Evolutionary conservation across 2,888 invertebrate species (phyloP), one percentile per base, ranked within the genome.

Genomic region (Apantesis nais): DNA sequence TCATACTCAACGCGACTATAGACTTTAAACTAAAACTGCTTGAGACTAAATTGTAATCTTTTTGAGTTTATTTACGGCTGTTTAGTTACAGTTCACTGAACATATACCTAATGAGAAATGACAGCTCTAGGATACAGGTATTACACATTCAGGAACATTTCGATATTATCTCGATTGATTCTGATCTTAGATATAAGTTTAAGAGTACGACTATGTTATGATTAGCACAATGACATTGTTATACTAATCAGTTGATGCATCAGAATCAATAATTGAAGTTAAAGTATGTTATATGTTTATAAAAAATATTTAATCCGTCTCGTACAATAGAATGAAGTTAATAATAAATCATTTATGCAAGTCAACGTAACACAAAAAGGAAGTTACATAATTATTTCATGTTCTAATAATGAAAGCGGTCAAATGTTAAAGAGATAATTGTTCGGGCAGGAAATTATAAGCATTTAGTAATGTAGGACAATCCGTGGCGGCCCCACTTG

Each of bases 381-480:
- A 91, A 86, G 89, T 92, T 92, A 85, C 87, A 85, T 85, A 91
- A 93, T 84, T 78, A 82, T 77, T 84, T 83, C 86, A 88, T 88
- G 88, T 88, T 86, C 84, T 85, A 86, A 89, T 89, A 86, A 91
- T 93, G 93, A 94, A 93, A 93, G 93, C 93, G 94, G 94, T 94
- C 94, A 94, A 91, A 93, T 90, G 94, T 94, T 93, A 94, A 94
- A 88, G 86, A 93, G 93, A 93, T 95, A 95, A 95, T 94, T 95
- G 94, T 89, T 91, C 85, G 90, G 87, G 88, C 93, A 93, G 94
- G 94, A 95, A 94, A 94, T 94, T 94, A 93, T 90, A 90, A 87
- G 88, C 90, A 89, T 92, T 92, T 89, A 90, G 91, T 90, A 93
- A 94, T 82, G 88, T 94, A 84, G 93, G 90, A 80, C 94, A 90